Percentiles rank a stretch among this genome's conserved stretches.
Conservation (phyloP, 2,113 vertebrate species). For the Sialia sialis region DNA sequence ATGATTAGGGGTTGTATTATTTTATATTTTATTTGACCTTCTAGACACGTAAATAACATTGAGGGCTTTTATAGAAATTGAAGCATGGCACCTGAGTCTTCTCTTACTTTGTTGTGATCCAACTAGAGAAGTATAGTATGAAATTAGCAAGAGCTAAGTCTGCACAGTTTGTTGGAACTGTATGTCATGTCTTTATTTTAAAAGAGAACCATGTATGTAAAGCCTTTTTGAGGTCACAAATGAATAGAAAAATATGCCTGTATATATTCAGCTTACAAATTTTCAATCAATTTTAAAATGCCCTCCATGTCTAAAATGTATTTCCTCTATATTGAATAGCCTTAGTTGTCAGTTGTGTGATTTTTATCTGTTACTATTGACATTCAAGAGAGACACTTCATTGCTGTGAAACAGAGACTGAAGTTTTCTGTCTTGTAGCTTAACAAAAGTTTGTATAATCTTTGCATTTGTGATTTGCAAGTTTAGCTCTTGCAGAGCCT, state of each 20-base stretch:
- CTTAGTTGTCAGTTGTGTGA: neutral
- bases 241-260: neutral
- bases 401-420: neutral
- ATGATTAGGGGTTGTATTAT: conserved; percentile 70
- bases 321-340: neutral
- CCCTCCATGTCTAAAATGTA: neutral
- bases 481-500: neutral
- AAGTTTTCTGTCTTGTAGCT: neutral
- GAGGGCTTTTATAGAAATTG: neutral
- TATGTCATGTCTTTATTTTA: neutral
- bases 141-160: neutral
- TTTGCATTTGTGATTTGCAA: neutral
- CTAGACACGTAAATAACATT: neutral
- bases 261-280: neutral
- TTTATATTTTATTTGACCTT: neutral
- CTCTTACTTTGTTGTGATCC: neutral
- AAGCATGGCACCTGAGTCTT: neutral
- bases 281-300: neutral
- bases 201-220: neutral
- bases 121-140: neutral
- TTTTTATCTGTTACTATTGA: neutral
- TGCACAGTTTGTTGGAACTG: neutral
- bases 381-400: neutral
- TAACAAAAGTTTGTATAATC: neutral
- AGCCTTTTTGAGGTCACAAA: conserved; percentile 8